These are phyloP conservation scores for Sebastolobus altivelis DNA, from an alignment of 2,797 vertebrate genomes.

Conservation along the genomic window DNA sequence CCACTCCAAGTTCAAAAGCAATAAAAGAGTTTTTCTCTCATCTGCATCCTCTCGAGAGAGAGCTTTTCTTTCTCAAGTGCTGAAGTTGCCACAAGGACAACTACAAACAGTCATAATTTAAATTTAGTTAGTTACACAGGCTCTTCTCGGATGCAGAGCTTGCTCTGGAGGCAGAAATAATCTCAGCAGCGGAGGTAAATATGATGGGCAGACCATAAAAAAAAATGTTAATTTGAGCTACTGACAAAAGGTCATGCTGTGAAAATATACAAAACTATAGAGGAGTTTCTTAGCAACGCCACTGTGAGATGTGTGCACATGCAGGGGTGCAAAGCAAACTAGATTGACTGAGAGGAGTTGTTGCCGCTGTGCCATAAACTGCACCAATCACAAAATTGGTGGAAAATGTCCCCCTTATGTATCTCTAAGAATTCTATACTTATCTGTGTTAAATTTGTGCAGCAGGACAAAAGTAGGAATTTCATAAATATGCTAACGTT, in stretches of 20 bases:
- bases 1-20: constrained; percentile 60
- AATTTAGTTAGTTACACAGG: constrained; percentile 41
- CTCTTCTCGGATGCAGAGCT: constrained; percentile 22
- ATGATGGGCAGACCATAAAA: not conserved
- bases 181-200: constrained; percentile 30
- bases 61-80: constrained; percentile 62
- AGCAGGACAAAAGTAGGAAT: not conserved
- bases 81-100: constrained; percentile 64
- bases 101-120: constrained; percentile 67
- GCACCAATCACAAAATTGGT: not conserved
- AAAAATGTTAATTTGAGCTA: not conserved
- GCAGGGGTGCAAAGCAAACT: not conserved
- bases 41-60: constrained; percentile 64
- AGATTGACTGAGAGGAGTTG: not conserved
- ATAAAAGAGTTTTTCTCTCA: constrained; percentile 55
- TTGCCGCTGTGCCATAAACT: not conserved
- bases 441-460: not conserved
- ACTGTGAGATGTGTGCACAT: not conserved
- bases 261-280: constrained; percentile 2
- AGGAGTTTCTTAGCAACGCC: not conserved
- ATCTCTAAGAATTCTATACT: not conserved
- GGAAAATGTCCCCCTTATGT: not conserved
- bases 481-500: not conserved
- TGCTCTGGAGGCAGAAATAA: constrained; percentile 18
- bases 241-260: not conserved